Base-by-base conservation (phyloP, 2,888 invertebrate genomes). In the Tenthredo mesomela region DNA sequence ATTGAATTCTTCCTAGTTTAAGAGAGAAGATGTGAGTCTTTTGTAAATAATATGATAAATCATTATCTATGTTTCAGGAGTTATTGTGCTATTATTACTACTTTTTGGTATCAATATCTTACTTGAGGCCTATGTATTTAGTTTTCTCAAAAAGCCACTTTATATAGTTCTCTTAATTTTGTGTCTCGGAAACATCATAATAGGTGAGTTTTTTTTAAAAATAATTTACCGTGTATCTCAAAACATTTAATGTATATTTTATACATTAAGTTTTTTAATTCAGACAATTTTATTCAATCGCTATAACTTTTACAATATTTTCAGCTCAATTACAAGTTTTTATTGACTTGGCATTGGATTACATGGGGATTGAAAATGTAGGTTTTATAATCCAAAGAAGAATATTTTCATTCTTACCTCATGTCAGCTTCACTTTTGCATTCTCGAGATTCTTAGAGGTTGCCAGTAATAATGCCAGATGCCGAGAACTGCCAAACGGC, bases 1-100 rank as follows among this genome's bases (percentile, higher is more conserved):
- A 33, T 67, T n/a, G n/a, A 54, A 54, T 54, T n/a, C 54, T n/a
- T 54, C 7, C 54, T 54, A 54, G 54, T 54, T 54, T 54, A 7
- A n/a, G n/a, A 54, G 18, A 54, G 54, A 54, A n/a, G n/a, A 54
- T 2, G 7, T n/a, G n/a, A 54, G 54, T 54, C n/a, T n/a, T n/a
- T 54, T 54, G n/a, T 47, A 54, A 54, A n/a, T 54, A n/a, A 54
- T 7, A 67, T 7, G n/a, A 18, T 2, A 29, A 37, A 15, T 10
- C 10, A 9, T 37, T n/a, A 40, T 21, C 4, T 50, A 21, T 75
- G 58, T 91, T 91, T 43, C 88, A 93, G 91, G 88, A 67, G 89
- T 88, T 0, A 95, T 97, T 1, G 90, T 98, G 58, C 93, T 97
- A 37, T 93, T 97, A 82, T 97, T 97, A 89, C 89, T 98, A 7